Conservation (phyloP, 1,140 invertebrate species). For the Mizuhopecten yessoensis region DNA sequence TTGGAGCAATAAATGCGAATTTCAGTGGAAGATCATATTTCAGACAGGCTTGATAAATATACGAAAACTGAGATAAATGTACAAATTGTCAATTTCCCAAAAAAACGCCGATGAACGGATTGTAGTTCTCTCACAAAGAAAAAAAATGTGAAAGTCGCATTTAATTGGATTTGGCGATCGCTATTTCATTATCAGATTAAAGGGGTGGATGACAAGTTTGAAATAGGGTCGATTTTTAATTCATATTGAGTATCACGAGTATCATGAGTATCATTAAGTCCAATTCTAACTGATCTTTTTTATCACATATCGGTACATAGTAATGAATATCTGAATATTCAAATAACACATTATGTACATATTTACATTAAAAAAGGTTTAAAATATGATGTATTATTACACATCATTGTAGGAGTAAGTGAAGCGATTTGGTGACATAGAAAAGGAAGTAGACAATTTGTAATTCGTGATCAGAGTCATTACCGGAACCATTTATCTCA, state of each 20-base stretch:
- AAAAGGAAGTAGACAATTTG: constrained; percentile 17
- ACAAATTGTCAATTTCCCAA: background rate
- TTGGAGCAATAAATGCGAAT: background rate
- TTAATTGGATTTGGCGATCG: constrained; percentile 24
- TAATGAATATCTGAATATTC: constrained; percentile 9
- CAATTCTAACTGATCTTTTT: background rate
- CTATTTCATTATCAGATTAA: background rate
- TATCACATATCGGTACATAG: background rate
- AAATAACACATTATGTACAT: background rate
- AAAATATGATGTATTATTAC: background rate
- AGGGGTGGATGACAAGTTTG: background rate
- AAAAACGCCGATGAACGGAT: background rate
- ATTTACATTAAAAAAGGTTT: background rate
- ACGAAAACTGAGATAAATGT: background rate
- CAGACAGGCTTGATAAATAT: background rate
- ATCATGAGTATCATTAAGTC: background rate
- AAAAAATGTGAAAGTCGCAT: background rate
- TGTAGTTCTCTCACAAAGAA: background rate
- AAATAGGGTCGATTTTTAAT: background rate
- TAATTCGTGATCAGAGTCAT: constrained; percentile 17
- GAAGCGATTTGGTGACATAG: background rate
- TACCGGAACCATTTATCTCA: constrained; percentile 16
- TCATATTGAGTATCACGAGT: background rate
- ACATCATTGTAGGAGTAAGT: background rate
- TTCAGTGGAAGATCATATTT: background rate